Percentiles rank a stretch among this genome's conserved stretches.
Evolutionary conservation across 92 coral and sea anemone genomes (phyloP).

Genomic region (Phenganax marumi): DNA sequence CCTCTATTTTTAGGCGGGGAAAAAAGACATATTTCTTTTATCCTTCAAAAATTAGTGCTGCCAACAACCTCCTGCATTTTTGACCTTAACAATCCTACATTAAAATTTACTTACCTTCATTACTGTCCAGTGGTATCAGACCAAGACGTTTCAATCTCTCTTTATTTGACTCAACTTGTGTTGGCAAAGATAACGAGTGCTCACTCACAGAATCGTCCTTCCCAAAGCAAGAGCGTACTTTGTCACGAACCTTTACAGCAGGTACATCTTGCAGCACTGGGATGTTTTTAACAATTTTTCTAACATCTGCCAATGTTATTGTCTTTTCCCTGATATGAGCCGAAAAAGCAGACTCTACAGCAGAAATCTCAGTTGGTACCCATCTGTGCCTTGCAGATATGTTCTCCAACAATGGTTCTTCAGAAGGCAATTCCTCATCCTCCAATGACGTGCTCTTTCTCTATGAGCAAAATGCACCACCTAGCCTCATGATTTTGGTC

Average conservation of each 20-base stretch:
- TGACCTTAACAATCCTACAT: too few species aligned
- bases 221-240: constrained; percentile 16
- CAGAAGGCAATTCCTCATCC: not conserved
- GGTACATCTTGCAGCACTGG: constrained; percentile 10
- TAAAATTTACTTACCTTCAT: not conserved
- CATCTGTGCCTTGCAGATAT: not conserved
- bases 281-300: not conserved
- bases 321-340: not conserved
- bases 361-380: too few species aligned
- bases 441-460: not conserved
- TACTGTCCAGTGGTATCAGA: not conserved
- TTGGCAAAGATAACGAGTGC: not conserved
- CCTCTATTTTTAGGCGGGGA: too few species aligned
- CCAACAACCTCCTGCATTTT: too few species aligned
- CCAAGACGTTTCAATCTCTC: not conserved
- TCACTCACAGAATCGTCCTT: not conserved
- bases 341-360: too few species aligned
- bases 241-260: constrained; percentile 25
- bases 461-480: not conserved
- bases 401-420: not conserved
- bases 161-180: not conserved
- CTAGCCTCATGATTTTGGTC: not conserved
- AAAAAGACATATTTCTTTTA: too few species aligned
- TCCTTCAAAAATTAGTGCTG: too few species aligned
- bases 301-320: not conserved